Base-by-base conservation (phyloP, 2,113 vertebrate genomes). In the Delphinus delphis region DNA sequence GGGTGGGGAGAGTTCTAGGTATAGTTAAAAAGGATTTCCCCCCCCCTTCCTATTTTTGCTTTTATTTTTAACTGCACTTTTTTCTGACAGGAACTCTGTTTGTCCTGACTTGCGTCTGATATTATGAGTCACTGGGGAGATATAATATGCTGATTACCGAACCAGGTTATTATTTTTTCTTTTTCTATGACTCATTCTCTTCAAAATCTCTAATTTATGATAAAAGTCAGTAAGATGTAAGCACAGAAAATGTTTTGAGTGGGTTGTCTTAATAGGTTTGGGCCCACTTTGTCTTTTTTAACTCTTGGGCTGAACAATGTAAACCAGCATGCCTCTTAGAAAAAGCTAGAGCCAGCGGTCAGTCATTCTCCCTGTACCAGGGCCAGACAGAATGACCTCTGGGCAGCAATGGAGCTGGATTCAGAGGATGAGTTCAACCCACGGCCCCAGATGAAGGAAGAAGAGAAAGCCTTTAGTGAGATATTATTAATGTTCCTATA, bases 121-220 rank as follows among this genome's bases (percentile, higher is more conserved):
- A 55, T 60, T 95, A 88, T 98, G 95, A 98, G 93, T 97, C 97
- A 97, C 53, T 25, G 73, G 81, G 79, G 96, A 98, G 97, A 98
- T 87, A 95, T 65, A 86, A 95, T 79, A 93, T 76, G 88, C 92
- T 97, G 96, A 98, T 97, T 96, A 96, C 92, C 2, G 60, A 96
- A 94, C 81, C 97, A 97, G 93, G 93, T 97, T 97, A 95, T 96
- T 93, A 81, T 92, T 93, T 96, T 77, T 95, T 87, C 82, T 77
- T 95, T 80, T 93, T 88, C 95, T 96, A 79, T 98, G 97, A 98
- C 96, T 97, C 96, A 97, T 91, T 95, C 97, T 94, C 92, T 93
- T 97, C 81, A 93, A 96, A 97, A 97, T 96, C 84, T 88, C 92
- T 96, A 95, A 95, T 95, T 97, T 96, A 96, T 97, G 90, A 97